Conservation (phyloP, 2,113 vertebrate species). For the Platycercus adscitus region DNA sequence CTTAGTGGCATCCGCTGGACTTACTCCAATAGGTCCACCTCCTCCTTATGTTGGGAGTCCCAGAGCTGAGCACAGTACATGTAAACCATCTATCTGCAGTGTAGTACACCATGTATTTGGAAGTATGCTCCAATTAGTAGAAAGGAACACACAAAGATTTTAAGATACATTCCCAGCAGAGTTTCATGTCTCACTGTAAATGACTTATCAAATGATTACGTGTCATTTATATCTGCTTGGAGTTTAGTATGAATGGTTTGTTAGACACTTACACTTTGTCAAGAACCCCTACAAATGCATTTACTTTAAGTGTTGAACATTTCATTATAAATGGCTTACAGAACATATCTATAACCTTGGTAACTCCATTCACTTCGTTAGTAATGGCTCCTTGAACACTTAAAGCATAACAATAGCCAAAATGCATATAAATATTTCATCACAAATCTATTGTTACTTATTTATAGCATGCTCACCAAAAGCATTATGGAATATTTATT, state of each 20-base stretch:
- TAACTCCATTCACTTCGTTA: conserved; percentile 74
- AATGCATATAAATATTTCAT: conserved; percentile 78
- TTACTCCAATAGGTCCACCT: neutral
- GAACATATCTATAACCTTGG: conserved; percentile 72
- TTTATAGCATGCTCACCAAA: conserved; percentile 77
- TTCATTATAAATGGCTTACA: conserved; percentile 71
- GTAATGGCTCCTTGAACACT: conserved; percentile 70
- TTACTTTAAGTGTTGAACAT: conserved; percentile 55
- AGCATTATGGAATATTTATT: conserved; percentile 81
- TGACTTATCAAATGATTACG: conserved; percentile 17
- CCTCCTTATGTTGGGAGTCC: neutral
- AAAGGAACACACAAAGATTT: neutral
- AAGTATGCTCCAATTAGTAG: neutral
- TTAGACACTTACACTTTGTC: conserved; percentile 51
- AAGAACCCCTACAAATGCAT: conserved; percentile 56
- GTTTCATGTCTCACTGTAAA: neutral
- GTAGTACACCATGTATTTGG: neutral
- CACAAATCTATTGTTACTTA: conserved; percentile 77
- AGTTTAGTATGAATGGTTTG: conserved; percentile 45
- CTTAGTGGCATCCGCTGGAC: neutral
- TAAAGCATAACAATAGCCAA: conserved; percentile 75
- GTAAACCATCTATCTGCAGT: neutral
- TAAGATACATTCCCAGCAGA: neutral
- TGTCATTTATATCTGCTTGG: conserved; percentile 32
- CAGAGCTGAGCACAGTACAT: neutral